phyloP scores from a whole-genome alignment of 2,888 invertebrate genomes.

The Venusia cambrica region DNA sequence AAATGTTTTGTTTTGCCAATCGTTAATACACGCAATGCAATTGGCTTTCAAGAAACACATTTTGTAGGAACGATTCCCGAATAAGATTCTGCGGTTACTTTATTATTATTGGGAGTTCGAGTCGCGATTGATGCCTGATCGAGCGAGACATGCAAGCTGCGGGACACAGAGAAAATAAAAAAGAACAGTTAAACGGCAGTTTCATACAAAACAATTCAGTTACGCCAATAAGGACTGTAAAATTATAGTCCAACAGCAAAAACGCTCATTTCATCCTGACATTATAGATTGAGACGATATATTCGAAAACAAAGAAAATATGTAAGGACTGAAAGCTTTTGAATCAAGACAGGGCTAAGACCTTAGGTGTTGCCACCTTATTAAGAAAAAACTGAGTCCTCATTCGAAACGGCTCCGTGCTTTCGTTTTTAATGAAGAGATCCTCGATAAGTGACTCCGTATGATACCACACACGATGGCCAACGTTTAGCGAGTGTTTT shows the following conservation, averaged over 20 bases:
- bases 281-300: too few relatives aligned
- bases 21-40: conserved; percentile 45
- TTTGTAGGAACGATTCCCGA: conserved; percentile 51
- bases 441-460: conserved; percentile 46
- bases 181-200: too few relatives aligned
- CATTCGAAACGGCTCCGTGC: conserved; percentile 39
- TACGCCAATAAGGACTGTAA: too few relatives aligned
- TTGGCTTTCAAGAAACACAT: conserved; percentile 53
- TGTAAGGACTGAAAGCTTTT: conserved; percentile 5
- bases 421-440: conserved; percentile 56
- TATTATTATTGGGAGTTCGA: conserved; percentile 58
- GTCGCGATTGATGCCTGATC: conserved; percentile 52
- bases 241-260: too few relatives aligned
- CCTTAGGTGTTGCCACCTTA: conserved; percentile 31
- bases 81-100: conserved; percentile 51
- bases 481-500: conserved; percentile 30
- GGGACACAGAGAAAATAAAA: conserved; percentile 18
- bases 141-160: conserved; percentile 46
- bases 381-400: conserved; percentile 32
- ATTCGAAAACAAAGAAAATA: too few relatives aligned
- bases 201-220: too few relatives aligned
- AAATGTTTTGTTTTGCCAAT: conserved; percentile 33
- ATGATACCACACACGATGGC: conserved; percentile 53
- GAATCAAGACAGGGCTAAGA: conserved; percentile 17
- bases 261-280: too few relatives aligned